Conservation (phyloP, 2,888 invertebrate species). For the Geotrupes spiniger region DNA sequence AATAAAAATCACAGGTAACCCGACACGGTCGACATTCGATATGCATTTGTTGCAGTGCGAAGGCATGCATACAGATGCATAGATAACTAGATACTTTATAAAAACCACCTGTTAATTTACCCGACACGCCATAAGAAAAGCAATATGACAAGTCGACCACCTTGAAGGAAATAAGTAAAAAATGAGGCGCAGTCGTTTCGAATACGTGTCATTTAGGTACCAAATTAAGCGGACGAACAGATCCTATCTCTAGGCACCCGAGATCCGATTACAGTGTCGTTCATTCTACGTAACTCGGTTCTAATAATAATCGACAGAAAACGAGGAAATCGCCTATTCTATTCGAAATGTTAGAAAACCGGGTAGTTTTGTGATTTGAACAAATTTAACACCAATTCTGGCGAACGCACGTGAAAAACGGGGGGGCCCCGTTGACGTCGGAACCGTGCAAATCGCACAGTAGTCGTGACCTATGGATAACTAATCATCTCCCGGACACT, state of each 20-base stretch:
- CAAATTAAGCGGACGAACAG: slow-evolving; percentile 35
- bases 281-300: neutral
- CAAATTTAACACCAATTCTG: no score
- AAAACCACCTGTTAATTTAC: slow-evolving; percentile 34
- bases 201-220: slow-evolving; percentile 35
- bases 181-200: slow-evolving; percentile 29
- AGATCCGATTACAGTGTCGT: slow-evolving; percentile 16
- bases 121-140: slow-evolving; percentile 25
- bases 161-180: slow-evolving; percentile 26
- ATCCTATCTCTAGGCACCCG: slow-evolving; percentile 20
- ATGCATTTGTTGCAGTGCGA: slow-evolving; percentile 32
- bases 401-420: no score
- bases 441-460: slow-evolving; percentile 15
- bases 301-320: slow-evolving; percentile 1
- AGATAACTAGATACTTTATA: slow-evolving; percentile 34
- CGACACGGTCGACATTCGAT: slow-evolving; percentile 26
- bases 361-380: no score
- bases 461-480: slow-evolving; percentile 23
- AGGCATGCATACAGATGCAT: slow-evolving; percentile 35
- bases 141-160: slow-evolving; percentile 33
- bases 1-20: slow-evolving; percentile 20
- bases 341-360: no score
- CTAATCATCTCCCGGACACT: slow-evolving; percentile 29
- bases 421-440: neutral
- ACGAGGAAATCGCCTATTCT: no score